Evolutionary conservation across 1,140 invertebrate genomes (phyloP), one percentile per base, ranked within the genome.

Genomic region (Hylaeus volcanicus): DNA sequence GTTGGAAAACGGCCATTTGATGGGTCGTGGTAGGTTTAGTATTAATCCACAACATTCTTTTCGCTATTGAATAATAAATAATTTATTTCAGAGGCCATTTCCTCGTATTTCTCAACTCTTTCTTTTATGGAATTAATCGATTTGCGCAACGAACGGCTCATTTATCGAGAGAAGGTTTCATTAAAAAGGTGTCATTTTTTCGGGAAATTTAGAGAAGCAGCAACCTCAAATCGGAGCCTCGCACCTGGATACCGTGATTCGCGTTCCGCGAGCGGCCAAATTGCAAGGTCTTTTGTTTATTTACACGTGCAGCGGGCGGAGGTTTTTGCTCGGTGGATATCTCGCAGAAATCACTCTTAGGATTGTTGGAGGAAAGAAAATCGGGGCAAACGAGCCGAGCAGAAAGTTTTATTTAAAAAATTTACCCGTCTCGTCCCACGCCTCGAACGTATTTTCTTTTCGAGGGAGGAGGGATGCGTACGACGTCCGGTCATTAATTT

Each of bases 401-500:
- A 51, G 6, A 55, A 81, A 81, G 68, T 64, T 79, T 74, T 82
- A 82, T 73, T 84, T 84, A 84, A 84, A 84, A 84, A 78, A 82
- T 84, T 78, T 82, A 84, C 72, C 80, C 80, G 60, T 12, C 63
- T 41, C 48, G 69, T 65, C 70, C 55, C 48, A 68, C 79, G 70
- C 41, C 61, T 69, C 26, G 61, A 65, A 60, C 72, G 55, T 74
- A 79, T 73, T 78, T 84, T 56, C 63, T 79, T 79, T 72, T 55
- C 75, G 51, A 55, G 64, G 43, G 51, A n/a, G 69, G 65, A 77
- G 79, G 26, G 26, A 26, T 65, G 80, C 71, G 74, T 41, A 65
- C 83, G 60, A 64, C 4, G 65, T 26, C 41, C 37, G 66, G 68
- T 75, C 79, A 65, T 56, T 79, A 84, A 84, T 81, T 81, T 80